Conservation (phyloP, 2,888 invertebrate genomes). For the Tipula confusa region DNA sequence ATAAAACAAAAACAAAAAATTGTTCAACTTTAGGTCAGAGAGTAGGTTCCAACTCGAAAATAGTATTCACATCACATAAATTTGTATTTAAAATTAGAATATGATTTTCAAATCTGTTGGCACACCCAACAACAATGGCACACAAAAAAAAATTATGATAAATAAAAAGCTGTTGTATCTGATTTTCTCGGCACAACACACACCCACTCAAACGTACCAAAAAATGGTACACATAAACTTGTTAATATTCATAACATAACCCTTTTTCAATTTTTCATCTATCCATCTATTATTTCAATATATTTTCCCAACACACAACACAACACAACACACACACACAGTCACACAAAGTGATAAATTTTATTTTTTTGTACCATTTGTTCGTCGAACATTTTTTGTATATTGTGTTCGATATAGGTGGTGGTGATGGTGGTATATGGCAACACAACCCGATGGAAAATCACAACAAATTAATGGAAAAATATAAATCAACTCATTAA, state of each 20-base stretch:
- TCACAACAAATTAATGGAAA: conserved; percentile 21
- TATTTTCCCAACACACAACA: background rate
- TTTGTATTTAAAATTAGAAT: background rate
- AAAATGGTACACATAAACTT: background rate
- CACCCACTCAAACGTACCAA: background rate
- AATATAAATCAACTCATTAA: conserved; percentile 25
- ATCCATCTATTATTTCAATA: conserved; percentile 20
- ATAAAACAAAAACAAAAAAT: no score
- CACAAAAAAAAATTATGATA: background rate
- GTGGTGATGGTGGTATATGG: background rate
- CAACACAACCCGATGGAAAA: background rate
- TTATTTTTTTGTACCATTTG: background rate
- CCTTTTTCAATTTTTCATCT: conserved; percentile 12
- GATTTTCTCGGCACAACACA: background rate
- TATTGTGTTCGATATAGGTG: background rate
- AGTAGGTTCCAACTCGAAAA: background rate
- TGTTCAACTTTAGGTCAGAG: background rate
- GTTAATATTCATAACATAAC: conserved; percentile 20
- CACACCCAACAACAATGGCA: background rate
- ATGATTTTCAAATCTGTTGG: background rate
- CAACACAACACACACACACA: no score
- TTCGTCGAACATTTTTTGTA: background rate
- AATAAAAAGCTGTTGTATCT: background rate
- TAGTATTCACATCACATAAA: background rate
- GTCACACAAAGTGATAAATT: background rate